phyloP scores from a whole-genome alignment of 2,113 vertebrate species.

The Leucopsar rothschildi region DNA sequence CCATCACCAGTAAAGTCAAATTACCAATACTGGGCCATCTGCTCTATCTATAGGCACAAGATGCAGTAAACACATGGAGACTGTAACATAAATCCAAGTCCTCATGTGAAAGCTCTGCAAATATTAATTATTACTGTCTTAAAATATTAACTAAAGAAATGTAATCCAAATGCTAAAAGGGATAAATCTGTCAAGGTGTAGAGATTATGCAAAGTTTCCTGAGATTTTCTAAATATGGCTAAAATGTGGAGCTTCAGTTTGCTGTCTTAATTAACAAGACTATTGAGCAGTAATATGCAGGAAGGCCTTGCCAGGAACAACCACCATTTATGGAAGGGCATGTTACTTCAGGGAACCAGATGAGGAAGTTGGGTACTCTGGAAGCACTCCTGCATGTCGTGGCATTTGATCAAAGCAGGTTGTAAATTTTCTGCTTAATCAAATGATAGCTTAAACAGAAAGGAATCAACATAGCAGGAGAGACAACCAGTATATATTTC shows the following conservation, averaged over 20 bases:
- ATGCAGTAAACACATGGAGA: not conserved
- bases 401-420: not conserved
- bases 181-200: not conserved
- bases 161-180: not conserved
- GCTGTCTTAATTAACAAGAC: not conserved
- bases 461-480: not conserved
- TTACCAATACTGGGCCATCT: not conserved
- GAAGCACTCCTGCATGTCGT: not conserved
- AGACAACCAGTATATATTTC: not conserved
- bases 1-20: not conserved
- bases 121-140: not conserved
- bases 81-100: not conserved
- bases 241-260: not conserved
- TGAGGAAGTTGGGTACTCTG: not conserved
- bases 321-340: not conserved
- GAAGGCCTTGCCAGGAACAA: not conserved
- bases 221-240: not conserved
- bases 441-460: not conserved
- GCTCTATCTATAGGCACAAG: not conserved
- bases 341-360: not conserved
- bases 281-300: not conserved
- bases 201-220: not conserved
- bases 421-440: not conserved
- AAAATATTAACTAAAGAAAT: slow-evolving; percentile 4
- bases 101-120: not conserved